A percentile compares a stretch with the other conserved stretches of the same genome.
Evolutionary conservation across 2,888 invertebrate species (phyloP).

Genomic region (Calephelis perditalis): DNA sequence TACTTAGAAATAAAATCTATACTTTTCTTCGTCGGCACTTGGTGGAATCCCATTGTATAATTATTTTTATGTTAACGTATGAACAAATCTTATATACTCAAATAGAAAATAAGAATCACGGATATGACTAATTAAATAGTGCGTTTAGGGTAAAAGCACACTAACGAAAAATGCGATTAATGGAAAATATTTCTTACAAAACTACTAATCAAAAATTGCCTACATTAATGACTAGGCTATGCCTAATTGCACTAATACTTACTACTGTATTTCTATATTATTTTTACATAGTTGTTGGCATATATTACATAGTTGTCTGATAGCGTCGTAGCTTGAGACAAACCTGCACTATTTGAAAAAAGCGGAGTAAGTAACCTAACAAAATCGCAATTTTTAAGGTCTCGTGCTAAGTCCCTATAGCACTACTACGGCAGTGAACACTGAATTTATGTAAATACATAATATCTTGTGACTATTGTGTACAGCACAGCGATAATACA

Average conservation of each 20-base stretch:
- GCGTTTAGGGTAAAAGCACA: neutral
- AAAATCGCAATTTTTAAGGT: neutral
- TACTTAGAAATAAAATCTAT: no score
- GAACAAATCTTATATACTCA: constrained; percentile 71
- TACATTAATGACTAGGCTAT: no score
- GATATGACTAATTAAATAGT: neutral
- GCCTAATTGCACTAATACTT: no score
- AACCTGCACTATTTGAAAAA: no score
- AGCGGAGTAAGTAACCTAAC: neutral
- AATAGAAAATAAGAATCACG: constrained; percentile 42
- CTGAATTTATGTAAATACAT: neutral
- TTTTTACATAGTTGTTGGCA: no score
- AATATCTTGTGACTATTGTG: constrained; percentile 15
- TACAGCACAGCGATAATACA: constrained; percentile 26
- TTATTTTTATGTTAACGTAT: constrained; percentile 30
- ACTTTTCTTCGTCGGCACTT: no score
- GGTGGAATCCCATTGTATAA: neutral
- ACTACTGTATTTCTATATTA: no score
- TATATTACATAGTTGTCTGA: no score
- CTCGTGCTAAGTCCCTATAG: neutral
- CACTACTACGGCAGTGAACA: neutral
- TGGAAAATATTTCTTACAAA: no score
- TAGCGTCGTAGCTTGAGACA: no score
- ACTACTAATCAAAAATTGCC: no score
- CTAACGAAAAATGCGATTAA: neutral